A percentile compares a stretch with the other conserved stretches of the same genome.
Conservation (phyloP, 2,113 vertebrate genomes). For the Murina feae region DNA sequence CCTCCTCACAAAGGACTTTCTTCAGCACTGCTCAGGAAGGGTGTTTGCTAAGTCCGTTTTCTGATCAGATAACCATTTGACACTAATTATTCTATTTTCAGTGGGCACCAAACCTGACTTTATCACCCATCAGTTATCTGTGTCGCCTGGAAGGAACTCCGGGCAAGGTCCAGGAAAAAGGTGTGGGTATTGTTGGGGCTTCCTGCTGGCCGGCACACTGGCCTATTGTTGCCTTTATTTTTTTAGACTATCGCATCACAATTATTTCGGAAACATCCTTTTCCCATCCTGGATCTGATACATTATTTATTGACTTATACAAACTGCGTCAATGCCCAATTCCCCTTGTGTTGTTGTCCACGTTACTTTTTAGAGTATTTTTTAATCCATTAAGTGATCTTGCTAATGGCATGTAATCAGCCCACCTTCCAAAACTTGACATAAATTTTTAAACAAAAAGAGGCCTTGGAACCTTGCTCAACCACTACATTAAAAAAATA, state of each 20-base stretch:
- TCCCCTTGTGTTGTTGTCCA: not conserved
- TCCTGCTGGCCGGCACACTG: conserved; percentile 88
- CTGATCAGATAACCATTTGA: conserved; percentile 75
- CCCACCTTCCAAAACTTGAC: not conserved
- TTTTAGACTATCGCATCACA: conserved; percentile 78
- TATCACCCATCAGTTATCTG: conserved; percentile 87
- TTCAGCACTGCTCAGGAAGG: conserved; percentile 29
- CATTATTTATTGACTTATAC: conserved; percentile 79
- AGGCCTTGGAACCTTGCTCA: not conserved
- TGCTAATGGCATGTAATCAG: not conserved
- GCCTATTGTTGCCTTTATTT: conserved; percentile 83
- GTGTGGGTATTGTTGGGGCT: conserved; percentile 92
- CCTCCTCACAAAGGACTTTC: not conserved
- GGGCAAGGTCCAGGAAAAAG: conserved; percentile 97
- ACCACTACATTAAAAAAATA: not conserved
- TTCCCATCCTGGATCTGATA: conserved; percentile 79
- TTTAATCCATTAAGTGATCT: conserved; percentile 19
- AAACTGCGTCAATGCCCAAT: conserved; percentile 66
- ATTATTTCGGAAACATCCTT: conserved; percentile 86
- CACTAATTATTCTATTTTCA: conserved; percentile 72
- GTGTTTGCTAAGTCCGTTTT: conserved; percentile 49
- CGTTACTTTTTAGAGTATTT: not conserved
- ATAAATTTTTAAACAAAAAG: not conserved
- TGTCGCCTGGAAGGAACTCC: conserved; percentile 93
- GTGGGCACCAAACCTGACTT: conserved; percentile 76